Evolutionary conservation across 1,140 invertebrate species (phyloP).

Genomic region (Drosophila lacteicornis): DNA sequence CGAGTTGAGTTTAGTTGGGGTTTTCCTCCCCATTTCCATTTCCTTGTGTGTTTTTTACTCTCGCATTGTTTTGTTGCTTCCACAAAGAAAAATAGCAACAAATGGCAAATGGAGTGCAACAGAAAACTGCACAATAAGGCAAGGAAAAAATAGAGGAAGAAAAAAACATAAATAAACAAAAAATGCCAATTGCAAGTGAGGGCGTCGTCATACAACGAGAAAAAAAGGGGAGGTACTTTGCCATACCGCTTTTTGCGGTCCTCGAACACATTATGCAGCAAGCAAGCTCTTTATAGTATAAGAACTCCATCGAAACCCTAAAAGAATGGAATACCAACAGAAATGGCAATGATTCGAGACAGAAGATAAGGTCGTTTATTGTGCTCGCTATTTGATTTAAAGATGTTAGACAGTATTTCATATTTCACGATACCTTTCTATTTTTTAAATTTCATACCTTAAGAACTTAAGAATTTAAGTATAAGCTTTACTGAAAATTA

Average conservation of each 20-base stretch:
- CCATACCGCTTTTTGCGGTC: not conserved
- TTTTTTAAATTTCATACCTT: too few species aligned
- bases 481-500: not conserved
- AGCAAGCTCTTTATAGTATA: not conserved
- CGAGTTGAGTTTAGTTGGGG: conserved; percentile 15
- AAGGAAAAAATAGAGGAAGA: conserved; percentile 12
- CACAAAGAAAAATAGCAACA: conserved; percentile 76
- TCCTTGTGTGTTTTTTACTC: conserved; percentile 42
- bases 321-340: not conserved
- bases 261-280: conserved; percentile 1
- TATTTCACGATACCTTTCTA: too few species aligned
- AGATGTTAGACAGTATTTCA: too few species aligned
- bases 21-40: conserved; percentile 23
- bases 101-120: conserved; percentile 58
- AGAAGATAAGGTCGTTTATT: not conserved
- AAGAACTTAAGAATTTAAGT: too few species aligned
- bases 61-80: conserved; percentile 62
- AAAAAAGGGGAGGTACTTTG: not conserved
- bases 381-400: not conserved
- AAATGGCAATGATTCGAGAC: not conserved
- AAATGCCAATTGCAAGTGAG: conserved; percentile 51
- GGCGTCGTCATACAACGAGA: conserved; percentile 11
- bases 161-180: conserved; percentile 42
- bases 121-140: conserved; percentile 20
- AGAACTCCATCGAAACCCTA: not conserved